Evolutionary conservation across 2,797 vertebrate genomes (phyloP).

Genomic region (Strix occidentalis): DNA sequence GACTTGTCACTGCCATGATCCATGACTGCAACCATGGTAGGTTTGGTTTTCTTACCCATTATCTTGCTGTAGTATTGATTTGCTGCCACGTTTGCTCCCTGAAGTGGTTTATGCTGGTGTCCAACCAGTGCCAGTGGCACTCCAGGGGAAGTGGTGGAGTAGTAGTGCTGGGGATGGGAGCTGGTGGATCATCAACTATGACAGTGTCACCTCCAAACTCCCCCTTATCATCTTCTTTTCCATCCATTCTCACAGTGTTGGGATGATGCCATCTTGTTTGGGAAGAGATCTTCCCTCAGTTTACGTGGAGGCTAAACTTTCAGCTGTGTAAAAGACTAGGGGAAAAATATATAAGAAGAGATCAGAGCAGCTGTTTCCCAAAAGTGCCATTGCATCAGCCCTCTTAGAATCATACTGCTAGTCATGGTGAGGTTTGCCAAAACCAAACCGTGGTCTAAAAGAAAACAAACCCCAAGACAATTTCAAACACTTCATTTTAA

Average conservation of each 20-base stretch:
- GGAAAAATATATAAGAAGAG: background rate
- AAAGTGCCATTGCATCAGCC: slow-evolving; percentile 7
- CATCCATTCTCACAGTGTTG: background rate
- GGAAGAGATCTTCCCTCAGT: background rate
- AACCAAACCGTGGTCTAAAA: background rate
- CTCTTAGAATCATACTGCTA: background rate
- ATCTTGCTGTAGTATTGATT: background rate
- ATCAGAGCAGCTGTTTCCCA: background rate
- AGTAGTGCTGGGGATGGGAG: background rate
- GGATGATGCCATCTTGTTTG: background rate
- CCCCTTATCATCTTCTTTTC: background rate
- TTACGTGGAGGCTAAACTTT: background rate
- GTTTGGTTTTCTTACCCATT: background rate
- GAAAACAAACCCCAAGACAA: background rate
- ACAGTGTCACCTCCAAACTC: background rate
- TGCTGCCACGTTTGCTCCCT: background rate
- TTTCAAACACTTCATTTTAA: background rate
- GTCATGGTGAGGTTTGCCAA: slow-evolving; percentile 1
- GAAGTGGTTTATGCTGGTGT: background rate
- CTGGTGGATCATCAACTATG: background rate
- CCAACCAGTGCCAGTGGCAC: background rate
- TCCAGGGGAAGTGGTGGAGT: background rate
- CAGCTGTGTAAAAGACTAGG: background rate
- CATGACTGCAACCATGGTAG: fast-evolving
- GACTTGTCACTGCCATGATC: background rate